A percentile compares a stretch with the other conserved stretches of the same genome.
These are phyloP conservation scores for Lasioglossum marginatum DNA, from an alignment of 2,888 invertebrate species.

Conservation along the genomic window DNA sequence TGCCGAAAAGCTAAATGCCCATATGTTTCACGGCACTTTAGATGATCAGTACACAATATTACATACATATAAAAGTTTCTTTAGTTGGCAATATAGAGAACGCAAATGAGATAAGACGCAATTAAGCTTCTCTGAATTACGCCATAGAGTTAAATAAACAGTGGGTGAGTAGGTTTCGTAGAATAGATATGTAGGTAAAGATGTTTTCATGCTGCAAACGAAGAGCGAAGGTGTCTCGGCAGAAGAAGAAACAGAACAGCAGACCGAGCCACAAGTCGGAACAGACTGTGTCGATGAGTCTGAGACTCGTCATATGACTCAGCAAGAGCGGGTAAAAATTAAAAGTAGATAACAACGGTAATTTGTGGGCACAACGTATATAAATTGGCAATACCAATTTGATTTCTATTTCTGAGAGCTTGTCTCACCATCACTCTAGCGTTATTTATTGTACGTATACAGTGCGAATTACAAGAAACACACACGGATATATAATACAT, in stretches of 20 bases:
- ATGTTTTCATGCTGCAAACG: slow-evolving; percentile 84
- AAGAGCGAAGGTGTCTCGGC: slow-evolving; percentile 79
- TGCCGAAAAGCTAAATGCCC: slow-evolving; percentile 67
- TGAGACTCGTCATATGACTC: slow-evolving; percentile 77
- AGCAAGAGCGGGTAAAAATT: slow-evolving; percentile 83
- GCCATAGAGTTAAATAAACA: slow-evolving; percentile 55
- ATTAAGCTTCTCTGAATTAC: slow-evolving; percentile 61
- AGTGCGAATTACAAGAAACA: not conserved
- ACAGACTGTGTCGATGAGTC: slow-evolving; percentile 77
- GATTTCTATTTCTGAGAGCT: slow-evolving; percentile 44
- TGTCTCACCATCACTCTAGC: slow-evolving; percentile 49
- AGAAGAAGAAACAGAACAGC: slow-evolving; percentile 75
- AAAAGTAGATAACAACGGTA: slow-evolving; percentile 70
- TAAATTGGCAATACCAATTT: slow-evolving; percentile 60
- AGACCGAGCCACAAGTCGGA: slow-evolving; percentile 75
- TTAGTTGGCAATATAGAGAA: slow-evolving; percentile 69
- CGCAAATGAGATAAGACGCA: slow-evolving; percentile 51
- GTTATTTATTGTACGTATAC: slow-evolving; percentile 32
- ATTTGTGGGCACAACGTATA: slow-evolving; percentile 73
- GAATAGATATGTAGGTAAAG: slow-evolving; percentile 84
- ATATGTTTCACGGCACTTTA: slow-evolving; percentile 72
- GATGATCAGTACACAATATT: slow-evolving; percentile 68
- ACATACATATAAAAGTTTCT: slow-evolving; percentile 55
- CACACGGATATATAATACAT: not conserved
- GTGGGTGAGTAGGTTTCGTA: slow-evolving; percentile 81